Evolutionary conservation across 2,888 invertebrate genomes (phyloP).

Genomic region (Brenthis hecate): DNA sequence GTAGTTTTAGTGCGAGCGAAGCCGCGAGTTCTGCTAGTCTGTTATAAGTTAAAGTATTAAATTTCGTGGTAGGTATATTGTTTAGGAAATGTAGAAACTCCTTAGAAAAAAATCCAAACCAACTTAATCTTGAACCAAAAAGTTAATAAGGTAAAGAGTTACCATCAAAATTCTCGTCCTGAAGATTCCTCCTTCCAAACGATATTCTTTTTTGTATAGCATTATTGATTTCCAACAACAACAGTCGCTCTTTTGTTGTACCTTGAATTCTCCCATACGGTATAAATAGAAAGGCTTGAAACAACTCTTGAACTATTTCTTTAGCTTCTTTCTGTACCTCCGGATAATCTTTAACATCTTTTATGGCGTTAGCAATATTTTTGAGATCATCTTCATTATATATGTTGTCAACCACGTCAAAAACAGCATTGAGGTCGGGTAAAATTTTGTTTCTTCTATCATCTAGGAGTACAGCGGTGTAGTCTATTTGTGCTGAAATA

Average conservation of each 20-base stretch:
- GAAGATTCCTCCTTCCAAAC: not conserved
- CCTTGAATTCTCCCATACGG: slow-evolving; percentile 32
- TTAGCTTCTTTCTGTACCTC: slow-evolving; percentile 7
- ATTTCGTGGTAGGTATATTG: no score
- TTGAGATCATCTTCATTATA: slow-evolving; percentile 21
- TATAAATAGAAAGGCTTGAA: slow-evolving; percentile 17
- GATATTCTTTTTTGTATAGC: slow-evolving; percentile 3
- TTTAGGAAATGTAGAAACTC: no score
- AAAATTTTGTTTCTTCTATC: slow-evolving; percentile 6
- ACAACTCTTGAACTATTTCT: slow-evolving; percentile 18
- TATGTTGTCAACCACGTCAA: slow-evolving; percentile 35
- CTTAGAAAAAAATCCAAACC: no score
- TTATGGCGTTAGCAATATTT: slow-evolving; percentile 18
- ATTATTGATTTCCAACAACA: slow-evolving; percentile 26
- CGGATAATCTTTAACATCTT: slow-evolving; percentile 26
- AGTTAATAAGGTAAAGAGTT: not conserved
- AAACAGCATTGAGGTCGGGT: slow-evolving; percentile 33
- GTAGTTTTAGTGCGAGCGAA: no score
- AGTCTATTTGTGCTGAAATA: slow-evolving; percentile 27
- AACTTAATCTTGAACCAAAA: no score
- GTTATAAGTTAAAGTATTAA: no score
- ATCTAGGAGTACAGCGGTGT: not conserved
- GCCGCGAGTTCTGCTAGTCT: no score
- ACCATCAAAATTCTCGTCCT: not conserved
- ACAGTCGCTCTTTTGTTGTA: slow-evolving; percentile 24